Conservation (phyloP, 2,888 invertebrate genomes). For the Drosophila demipolita region DNA sequence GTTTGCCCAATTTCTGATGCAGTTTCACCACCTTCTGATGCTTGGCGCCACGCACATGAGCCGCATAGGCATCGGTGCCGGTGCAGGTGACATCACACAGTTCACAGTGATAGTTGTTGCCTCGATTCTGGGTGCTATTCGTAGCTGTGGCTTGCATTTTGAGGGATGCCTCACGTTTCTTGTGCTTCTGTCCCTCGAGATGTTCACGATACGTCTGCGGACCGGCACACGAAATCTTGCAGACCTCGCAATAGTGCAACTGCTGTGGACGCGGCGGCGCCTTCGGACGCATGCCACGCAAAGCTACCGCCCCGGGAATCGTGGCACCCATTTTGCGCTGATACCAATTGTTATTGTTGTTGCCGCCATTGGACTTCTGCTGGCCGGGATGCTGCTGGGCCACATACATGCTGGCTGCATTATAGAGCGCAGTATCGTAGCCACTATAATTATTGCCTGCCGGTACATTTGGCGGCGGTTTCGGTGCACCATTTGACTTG, state of each 20-base stretch:
- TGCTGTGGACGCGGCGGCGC: slow-evolving; percentile 96
- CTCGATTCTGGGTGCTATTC: slow-evolving; percentile 88
- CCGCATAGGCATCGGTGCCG: slow-evolving; percentile 98
- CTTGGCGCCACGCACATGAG: slow-evolving; percentile 98
- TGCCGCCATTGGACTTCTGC: slow-evolving; percentile 76
- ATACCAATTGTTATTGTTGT: slow-evolving; percentile 84
- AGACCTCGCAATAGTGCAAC: slow-evolving; percentile 99
- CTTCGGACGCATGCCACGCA: slow-evolving; percentile 80
- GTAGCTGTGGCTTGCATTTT: slow-evolving; percentile 90
- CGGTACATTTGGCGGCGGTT: slow-evolving; percentile 87
- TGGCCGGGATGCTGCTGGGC: slow-evolving; percentile 88
- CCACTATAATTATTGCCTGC: slow-evolving; percentile 91
- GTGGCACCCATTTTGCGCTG: slow-evolving; percentile 86
- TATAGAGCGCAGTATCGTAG: slow-evolving; percentile 97
- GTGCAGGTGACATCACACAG: slow-evolving; percentile 99
- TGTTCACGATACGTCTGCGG: slow-evolving; percentile 98
- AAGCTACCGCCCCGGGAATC: slow-evolving; percentile 76
- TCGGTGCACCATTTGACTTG: slow-evolving; percentile 76
- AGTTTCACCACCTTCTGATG: slow-evolving; percentile 99
- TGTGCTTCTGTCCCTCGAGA: slow-evolving; percentile 99
- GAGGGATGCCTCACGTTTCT: slow-evolving; percentile 97
- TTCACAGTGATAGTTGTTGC: slow-evolving; percentile 92
- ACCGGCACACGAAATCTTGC: slow-evolving; percentile 98
- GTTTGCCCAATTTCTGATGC: slow-evolving; percentile 98
- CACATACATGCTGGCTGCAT: slow-evolving; percentile 97